These are phyloP conservation scores for Drosophila robusta DNA, from an alignment of 2,888 invertebrate genomes.

Conservation along the genomic window DNA sequence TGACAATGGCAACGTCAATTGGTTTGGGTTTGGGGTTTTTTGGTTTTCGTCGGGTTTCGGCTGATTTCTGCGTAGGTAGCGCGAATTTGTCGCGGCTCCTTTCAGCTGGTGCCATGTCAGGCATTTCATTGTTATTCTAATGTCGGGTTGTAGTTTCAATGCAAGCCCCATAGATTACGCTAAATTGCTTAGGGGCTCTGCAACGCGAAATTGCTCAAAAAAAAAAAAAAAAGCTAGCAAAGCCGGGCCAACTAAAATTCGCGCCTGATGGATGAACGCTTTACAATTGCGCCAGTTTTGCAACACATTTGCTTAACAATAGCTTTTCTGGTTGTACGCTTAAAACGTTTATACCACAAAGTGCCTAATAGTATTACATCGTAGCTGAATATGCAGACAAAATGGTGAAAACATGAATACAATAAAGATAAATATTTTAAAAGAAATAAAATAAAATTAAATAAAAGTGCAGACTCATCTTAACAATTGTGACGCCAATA, in stretches of 20 bases:
- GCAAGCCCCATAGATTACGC: conserved; percentile 59
- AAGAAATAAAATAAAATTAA: background rate
- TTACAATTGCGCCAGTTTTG: conserved; percentile 24
- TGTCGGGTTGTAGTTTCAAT: conserved; percentile 59
- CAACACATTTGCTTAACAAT: conserved; percentile 21
- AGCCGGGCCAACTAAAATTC: conserved; percentile 32
- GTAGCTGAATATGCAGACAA: background rate
- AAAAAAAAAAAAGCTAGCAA: conserved; percentile 12
- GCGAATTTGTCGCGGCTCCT: conserved; percentile 33
- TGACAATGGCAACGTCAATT: conserved; percentile 77
- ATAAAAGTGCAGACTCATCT: background rate
- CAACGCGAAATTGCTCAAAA: conserved; percentile 17
- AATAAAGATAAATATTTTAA: background rate
- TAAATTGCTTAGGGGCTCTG: conserved; percentile 53
- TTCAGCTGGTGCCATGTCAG: conserved; percentile 58
- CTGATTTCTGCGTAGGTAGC: conserved; percentile 60
- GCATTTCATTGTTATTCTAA: conserved; percentile 78
- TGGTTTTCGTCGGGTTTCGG: conserved; percentile 26
- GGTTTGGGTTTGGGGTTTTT: conserved; percentile 54
- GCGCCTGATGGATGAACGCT: conserved; percentile 46
- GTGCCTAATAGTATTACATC: background rate
- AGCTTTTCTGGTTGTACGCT: conserved; percentile 24
- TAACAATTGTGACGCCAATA: no score
- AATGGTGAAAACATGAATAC: background rate
- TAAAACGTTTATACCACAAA: conserved; percentile 5